A percentile compares a stretch with the other conserved stretches of the same genome.
Evolutionary conservation across 2,888 invertebrate genomes (phyloP).

Genomic region (Opisthograptis luteolata): DNA sequence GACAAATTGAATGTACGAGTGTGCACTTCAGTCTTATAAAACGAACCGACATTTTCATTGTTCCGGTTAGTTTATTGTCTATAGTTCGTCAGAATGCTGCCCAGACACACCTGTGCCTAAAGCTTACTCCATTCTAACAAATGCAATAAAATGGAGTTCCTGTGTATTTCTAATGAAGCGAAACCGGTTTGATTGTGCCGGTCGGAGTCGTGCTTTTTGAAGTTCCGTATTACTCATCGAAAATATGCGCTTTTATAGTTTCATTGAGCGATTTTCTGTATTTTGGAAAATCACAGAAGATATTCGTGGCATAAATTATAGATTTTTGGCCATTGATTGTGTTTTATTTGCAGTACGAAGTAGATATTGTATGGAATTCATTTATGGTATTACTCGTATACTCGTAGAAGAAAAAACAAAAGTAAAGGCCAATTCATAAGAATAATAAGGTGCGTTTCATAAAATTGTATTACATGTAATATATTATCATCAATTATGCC

Average conservation of each 20-base stretch:
- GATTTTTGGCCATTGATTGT: background rate
- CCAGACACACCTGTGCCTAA: slow-evolving; percentile 25
- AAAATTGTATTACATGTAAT: no score
- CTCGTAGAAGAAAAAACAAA: no score
- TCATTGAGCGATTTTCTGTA: slow-evolving; percentile 11
- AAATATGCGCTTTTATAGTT: slow-evolving; percentile 15
- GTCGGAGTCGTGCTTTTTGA: slow-evolving; percentile 22
- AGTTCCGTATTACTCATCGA: slow-evolving; percentile 30
- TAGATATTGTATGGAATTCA: no score
- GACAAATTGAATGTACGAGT: no score
- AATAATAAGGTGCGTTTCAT: no score
- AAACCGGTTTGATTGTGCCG: slow-evolving; percentile 28
- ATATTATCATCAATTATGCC: no score
- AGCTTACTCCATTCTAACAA: slow-evolving; percentile 23
- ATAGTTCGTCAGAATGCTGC: slow-evolving; percentile 19
- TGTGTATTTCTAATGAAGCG: slow-evolving; percentile 30
- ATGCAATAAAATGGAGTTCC: slow-evolving; percentile 32
- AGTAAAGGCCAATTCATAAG: no score
- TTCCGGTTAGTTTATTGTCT: slow-evolving; percentile 5
- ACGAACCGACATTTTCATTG: slow-evolving; percentile 7
- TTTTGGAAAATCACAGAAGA: slow-evolving; percentile 2
- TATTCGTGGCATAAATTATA: background rate
- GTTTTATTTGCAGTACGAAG: no score
- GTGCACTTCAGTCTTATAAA: slow-evolving; percentile 1
- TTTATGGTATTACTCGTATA: no score